Evolutionary conservation across 1,140 invertebrate species (phyloP).

Genomic region (Oedothorax gibbosus): DNA sequence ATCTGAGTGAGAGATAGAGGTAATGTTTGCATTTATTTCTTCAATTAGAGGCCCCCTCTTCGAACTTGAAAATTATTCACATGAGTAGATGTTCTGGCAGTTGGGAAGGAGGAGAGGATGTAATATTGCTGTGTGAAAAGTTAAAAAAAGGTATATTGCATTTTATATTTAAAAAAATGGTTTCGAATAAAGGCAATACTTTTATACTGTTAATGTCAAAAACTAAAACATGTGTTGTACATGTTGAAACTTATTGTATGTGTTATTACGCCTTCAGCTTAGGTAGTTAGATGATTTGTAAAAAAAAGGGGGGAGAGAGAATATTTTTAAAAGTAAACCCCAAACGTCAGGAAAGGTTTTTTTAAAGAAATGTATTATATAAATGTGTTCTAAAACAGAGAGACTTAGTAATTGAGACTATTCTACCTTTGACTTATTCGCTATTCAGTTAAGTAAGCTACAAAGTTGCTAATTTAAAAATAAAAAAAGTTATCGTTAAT

Average conservation of each 20-base stretch:
- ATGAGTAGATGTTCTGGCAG: conserved; percentile 16
- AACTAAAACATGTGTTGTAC: background rate
- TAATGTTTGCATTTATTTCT: background rate
- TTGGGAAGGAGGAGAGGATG: conserved; percentile 17
- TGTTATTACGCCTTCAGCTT: too few relatives aligned
- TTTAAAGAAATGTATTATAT: too few relatives aligned
- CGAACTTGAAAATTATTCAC: conserved; percentile 28
- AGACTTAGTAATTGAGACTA: too few relatives aligned
- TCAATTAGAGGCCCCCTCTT: background rate
- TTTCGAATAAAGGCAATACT: background rate
- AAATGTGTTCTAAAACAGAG: too few relatives aligned
- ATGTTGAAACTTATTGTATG: background rate
- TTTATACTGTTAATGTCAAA: background rate
- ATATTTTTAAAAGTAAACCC: too few relatives aligned
- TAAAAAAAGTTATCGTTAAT: too few relatives aligned
- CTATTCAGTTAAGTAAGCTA: too few relatives aligned
- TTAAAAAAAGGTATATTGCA: conserved; percentile 64
- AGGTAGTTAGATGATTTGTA: background rate
- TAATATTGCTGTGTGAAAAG: conserved; percentile 35
- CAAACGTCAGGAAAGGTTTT: too few relatives aligned
- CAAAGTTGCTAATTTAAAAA: too few relatives aligned
- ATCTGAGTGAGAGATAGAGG: background rate
- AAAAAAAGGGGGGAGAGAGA: too few relatives aligned
- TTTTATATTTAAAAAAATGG: conserved; percentile 58
- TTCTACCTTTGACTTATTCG: too few relatives aligned